phyloP scores from a whole-genome alignment of 2,888 invertebrate genomes.

The Gortyna flavago region DNA sequence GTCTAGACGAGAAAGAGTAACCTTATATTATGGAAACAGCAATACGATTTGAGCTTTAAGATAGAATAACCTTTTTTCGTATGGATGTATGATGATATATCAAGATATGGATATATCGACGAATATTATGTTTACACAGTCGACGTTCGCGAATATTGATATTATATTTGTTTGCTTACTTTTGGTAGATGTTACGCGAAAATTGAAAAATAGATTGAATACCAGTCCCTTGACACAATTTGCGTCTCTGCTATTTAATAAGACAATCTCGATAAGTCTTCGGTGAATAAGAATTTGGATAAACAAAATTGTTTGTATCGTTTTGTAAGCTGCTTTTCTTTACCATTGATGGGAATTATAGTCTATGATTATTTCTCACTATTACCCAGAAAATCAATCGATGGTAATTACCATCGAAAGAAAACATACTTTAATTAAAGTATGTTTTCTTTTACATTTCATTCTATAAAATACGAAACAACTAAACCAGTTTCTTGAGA shows the following conservation, averaged over 20 bases:
- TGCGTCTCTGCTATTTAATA: conserved; percentile 58
- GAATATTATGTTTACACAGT: conserved; percentile 54
- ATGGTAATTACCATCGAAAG: too few relatives aligned
- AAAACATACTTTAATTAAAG: too few relatives aligned
- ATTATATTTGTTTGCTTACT: conserved; percentile 57
- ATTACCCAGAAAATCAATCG: background rate
- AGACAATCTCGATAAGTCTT: conserved; percentile 47
- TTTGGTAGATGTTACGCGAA: conserved; percentile 56
- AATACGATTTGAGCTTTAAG: conserved; percentile 18
- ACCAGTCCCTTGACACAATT: conserved; percentile 63
- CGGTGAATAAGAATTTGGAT: conserved; percentile 33
- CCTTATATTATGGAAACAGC: background rate
- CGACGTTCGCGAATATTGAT: conserved; percentile 45
- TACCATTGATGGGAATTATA: background rate
- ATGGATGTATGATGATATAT: background rate
- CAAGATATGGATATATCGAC: conserved; percentile 40
- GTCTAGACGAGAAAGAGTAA: conserved; percentile 41
- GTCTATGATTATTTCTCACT: background rate
- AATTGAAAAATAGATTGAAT: conserved; percentile 71
- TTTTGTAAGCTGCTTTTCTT: background rate
- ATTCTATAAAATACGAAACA: background rate
- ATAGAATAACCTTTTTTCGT: conserved; percentile 20
- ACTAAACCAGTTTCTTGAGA: conserved; percentile 15
- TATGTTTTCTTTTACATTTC: background rate
- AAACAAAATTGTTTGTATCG: conserved; percentile 30